These are phyloP conservation scores for Erynnis tages DNA, from an alignment of 2,888 invertebrate genomes.

Conservation along the genomic window DNA sequence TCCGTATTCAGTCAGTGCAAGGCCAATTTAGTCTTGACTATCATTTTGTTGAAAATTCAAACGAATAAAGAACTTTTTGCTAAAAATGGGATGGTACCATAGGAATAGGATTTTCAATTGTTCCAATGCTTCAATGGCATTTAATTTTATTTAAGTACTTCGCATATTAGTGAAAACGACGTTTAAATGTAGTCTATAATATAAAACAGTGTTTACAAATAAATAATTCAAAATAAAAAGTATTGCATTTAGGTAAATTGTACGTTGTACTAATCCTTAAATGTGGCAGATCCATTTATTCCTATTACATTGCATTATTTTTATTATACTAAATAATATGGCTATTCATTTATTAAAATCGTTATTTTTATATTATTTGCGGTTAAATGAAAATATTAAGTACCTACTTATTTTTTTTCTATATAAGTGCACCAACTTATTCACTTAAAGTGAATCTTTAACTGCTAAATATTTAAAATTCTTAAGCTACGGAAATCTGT, in stretches of 20 bases:
- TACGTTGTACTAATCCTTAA: slow-evolving; percentile 27
- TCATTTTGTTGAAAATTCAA: no score
- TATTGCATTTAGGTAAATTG: slow-evolving; percentile 16
- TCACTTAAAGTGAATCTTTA: slow-evolving; percentile 43
- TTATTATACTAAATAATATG: slow-evolving; percentile 59
- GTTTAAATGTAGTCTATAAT: not conserved
- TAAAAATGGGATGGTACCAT: no score
- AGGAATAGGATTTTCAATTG: no score
- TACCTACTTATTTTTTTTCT: slow-evolving; percentile 19
- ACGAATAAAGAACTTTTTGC: no score
- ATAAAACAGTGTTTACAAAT: not conserved
- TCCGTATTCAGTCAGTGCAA: no score
- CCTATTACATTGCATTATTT: slow-evolving; percentile 29
- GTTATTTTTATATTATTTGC: slow-evolving; percentile 10
- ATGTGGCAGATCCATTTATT: slow-evolving; percentile 36
- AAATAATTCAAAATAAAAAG: slow-evolving; percentile 7
- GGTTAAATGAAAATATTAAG: slow-evolving; percentile 7
- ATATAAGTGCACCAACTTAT: slow-evolving; percentile 31
- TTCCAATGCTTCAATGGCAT: no score
- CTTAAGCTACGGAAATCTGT: slow-evolving; percentile 8
- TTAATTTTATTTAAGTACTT: no score
- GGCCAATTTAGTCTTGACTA: no score
- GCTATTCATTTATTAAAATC: slow-evolving; percentile 47
- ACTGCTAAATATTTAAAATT: slow-evolving; percentile 31
- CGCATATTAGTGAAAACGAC: no score